A percentile compares a stretch with the other conserved stretches of the same genome.
These are phyloP conservation scores for Meta bourneti DNA, from an alignment of 2,888 invertebrate species.

Conservation along the genomic window DNA sequence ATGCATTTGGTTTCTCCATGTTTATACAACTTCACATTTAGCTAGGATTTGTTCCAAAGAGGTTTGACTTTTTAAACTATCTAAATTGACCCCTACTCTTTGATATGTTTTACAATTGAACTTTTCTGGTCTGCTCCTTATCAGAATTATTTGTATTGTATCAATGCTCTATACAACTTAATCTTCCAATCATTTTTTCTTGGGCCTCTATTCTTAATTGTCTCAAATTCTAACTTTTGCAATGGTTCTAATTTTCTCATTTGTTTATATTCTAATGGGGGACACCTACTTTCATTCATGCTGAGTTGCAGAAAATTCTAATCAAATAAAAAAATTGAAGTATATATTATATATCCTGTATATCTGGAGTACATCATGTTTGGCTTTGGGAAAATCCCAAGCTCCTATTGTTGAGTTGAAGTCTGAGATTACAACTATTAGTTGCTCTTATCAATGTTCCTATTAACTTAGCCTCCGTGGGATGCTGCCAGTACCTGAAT, in stretches of 20 bases:
- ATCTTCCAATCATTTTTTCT: not conserved
- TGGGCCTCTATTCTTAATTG: not conserved
- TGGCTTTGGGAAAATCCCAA: not conserved
- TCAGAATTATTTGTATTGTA: not conserved
- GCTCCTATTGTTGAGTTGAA: conserved; percentile 49
- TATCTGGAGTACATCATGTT: not conserved
- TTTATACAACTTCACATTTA: not conserved
- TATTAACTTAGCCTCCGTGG: conserved; percentile 73
- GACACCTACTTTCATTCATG: not conserved
- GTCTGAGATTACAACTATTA: conserved; percentile 74
- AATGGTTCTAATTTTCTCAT: not conserved
- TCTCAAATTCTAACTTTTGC: not conserved
- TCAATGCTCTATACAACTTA: not conserved
- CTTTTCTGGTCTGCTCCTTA: not conserved
- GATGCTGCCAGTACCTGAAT: conserved; percentile 76
- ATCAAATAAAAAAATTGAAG: not conserved
- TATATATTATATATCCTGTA: not conserved
- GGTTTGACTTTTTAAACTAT: not conserved
- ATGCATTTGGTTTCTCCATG: conserved; percentile 1
- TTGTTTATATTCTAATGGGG: not conserved
- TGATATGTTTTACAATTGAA: not conserved
- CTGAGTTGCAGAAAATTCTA: not conserved
- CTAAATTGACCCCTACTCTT: not conserved
- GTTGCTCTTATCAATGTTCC: conserved; percentile 76
- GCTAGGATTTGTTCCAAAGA: conserved; percentile 1